Percentiles rank a stretch among this genome's conserved stretches.
Conservation (phyloP, 2,888 invertebrate genomes). For the Cancer borealis region DNA sequence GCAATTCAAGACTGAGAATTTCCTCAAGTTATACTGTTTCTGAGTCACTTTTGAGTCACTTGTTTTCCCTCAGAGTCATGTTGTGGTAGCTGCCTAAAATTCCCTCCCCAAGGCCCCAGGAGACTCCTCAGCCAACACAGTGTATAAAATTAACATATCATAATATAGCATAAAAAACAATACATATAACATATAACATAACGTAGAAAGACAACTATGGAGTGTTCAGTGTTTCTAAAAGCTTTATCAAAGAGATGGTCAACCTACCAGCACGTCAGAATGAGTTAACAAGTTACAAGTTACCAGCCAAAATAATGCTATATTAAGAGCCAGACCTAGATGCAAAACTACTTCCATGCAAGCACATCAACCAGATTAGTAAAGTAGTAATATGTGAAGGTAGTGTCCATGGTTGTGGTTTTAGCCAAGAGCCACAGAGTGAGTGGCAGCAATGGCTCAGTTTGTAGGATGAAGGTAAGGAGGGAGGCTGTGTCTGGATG, state of each 20-base stretch:
- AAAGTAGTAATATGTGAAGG: not conserved
- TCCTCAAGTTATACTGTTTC: slow-evolving; percentile 44
- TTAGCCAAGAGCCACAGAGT: not conserved
- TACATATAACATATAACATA: slow-evolving; percentile 16
- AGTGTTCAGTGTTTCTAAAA: not conserved
- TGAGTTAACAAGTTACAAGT: not conserved
- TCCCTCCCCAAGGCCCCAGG: slow-evolving; percentile 62
- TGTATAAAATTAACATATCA: slow-evolving; percentile 35
- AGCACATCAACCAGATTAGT: not conserved
- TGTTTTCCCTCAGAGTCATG: slow-evolving; percentile 57
- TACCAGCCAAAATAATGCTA: not conserved
- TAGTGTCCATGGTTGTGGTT: not conserved
- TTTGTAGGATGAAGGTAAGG: not conserved
- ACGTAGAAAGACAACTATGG: not conserved
- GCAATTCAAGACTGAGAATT: slow-evolving; percentile 44
- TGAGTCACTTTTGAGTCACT: slow-evolving; percentile 61
- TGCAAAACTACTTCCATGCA: not conserved
- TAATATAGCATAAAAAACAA: not conserved
- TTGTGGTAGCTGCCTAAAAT: slow-evolving; percentile 72
- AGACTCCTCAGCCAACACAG: slow-evolving; percentile 22
- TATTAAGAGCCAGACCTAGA: not conserved
- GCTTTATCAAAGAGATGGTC: not conserved
- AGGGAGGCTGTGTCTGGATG: not conserved
- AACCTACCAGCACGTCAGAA: slow-evolving; percentile 39
- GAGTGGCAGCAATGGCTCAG: not conserved